phyloP scores from a whole-genome alignment of 2,888 invertebrate genomes.

The Drosophila borealis region DNA sequence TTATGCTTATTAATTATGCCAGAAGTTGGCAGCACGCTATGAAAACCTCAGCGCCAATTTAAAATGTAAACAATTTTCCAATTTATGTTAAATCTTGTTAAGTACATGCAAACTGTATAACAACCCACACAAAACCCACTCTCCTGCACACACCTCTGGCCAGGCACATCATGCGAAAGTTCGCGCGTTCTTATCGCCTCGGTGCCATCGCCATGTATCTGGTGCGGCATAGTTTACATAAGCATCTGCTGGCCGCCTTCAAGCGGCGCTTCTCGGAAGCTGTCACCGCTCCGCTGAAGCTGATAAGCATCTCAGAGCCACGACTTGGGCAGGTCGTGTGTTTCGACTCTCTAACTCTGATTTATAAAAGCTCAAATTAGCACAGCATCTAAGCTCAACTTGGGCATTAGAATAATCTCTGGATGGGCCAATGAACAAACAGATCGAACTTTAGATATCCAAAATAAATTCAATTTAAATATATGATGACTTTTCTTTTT shows the following conservation, averaged over 20 bases:
- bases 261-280: conserved; percentile 56
- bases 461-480: not conserved
- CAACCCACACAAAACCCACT: conserved; percentile 18
- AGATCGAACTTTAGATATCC: conserved; percentile 4
- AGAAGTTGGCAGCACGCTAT: conserved; percentile 13
- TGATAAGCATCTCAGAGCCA: conserved; percentile 47
- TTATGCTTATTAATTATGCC: conserved; percentile 71
- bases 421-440: not conserved
- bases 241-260: conserved; percentile 10
- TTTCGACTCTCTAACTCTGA: conserved; percentile 35
- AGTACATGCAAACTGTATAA: conserved; percentile 34
- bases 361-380: conserved; percentile 50
- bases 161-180: conserved; percentile 18
- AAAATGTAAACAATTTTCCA: conserved; percentile 26
- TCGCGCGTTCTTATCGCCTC: conserved; percentile 20
- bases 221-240: conserved; percentile 30
- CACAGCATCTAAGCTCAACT: conserved; percentile 19
- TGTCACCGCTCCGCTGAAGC: conserved; percentile 31
- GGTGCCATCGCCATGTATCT: conserved; percentile 24
- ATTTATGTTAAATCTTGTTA: conserved; percentile 22
- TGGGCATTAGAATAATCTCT: conserved; percentile 30
- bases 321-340: conserved; percentile 20
- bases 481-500: no score
- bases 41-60: conserved; percentile 23
- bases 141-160: conserved; percentile 1